Conservation (phyloP, 2,113 vertebrate species). For the Ondatra zibethicus region DNA sequence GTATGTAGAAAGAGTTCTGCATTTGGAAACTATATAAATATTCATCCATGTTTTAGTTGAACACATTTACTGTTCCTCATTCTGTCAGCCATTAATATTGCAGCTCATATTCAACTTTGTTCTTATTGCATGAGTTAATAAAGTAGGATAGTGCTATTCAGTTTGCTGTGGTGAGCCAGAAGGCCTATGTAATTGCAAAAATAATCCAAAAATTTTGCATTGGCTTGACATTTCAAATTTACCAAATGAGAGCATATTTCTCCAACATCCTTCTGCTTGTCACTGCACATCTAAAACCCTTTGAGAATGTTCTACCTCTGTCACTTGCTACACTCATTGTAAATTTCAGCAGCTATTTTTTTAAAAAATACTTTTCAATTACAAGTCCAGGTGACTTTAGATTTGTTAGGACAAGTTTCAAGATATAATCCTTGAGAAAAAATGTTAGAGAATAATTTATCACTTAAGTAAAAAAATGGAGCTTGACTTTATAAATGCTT, state of each 20-base stretch:
- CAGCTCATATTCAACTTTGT: background rate
- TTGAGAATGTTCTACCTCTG: background rate
- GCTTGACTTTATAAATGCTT: background rate
- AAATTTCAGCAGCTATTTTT: constrained; percentile 6
- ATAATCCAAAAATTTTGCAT: background rate
- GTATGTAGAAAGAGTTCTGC: background rate
- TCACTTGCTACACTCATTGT: background rate
- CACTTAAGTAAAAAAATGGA: background rate
- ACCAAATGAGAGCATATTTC: background rate
- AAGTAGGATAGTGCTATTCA: background rate
- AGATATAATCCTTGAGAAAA: background rate
- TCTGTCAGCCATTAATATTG: background rate
- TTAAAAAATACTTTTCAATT: background rate
- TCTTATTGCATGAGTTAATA: constrained; percentile 30
- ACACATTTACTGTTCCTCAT: background rate
- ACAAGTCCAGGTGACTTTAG: background rate
- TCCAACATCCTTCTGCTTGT: background rate
- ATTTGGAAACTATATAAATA: constrained; percentile 10
- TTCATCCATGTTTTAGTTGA: constrained; percentile 23
- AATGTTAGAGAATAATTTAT: background rate
- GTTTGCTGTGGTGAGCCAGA: background rate
- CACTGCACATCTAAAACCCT: background rate
- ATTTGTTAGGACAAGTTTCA: background rate
- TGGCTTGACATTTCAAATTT: constrained; percentile 11
- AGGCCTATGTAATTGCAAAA: background rate